phyloP scores from a whole-genome alignment of 2,797 vertebrate species.

The Mionectes olivaceus region DNA sequence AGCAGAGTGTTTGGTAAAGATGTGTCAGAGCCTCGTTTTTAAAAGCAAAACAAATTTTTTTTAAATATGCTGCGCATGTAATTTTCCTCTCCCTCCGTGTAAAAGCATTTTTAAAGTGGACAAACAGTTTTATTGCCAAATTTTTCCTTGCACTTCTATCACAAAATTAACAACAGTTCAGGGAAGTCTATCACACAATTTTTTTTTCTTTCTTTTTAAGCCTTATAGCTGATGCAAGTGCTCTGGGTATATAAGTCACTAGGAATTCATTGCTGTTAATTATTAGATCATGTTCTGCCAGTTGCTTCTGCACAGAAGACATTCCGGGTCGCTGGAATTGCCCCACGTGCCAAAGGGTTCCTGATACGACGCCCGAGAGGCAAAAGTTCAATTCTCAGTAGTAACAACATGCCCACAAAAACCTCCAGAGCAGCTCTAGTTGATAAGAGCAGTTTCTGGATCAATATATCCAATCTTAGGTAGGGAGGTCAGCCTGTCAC shows the following conservation, averaged over 20 bases:
- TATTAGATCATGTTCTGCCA: conserved; percentile 48
- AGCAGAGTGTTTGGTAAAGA: not conserved
- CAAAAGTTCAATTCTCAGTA: conserved; percentile 42
- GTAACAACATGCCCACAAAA: conserved; percentile 50
- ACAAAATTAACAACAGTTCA: not conserved
- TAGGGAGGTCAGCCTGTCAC: conserved; percentile 71
- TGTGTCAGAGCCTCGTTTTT: not conserved
- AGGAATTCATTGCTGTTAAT: conserved; percentile 45
- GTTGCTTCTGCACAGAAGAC: conserved; percentile 48
- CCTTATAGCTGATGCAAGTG: not conserved
- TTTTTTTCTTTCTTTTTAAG: not conserved
- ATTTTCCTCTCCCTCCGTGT: not conserved
- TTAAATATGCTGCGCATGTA: accelerated
- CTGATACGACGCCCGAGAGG: not conserved
- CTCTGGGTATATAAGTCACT: conserved; percentile 44
- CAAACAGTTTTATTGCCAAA: not conserved
- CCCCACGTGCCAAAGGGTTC: conserved; percentile 55
- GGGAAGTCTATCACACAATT: not conserved
- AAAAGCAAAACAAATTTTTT: not conserved
- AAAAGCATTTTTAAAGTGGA: not conserved
- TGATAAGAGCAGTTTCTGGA: conserved; percentile 72
- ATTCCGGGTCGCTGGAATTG: conserved; percentile 47
- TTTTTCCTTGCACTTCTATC: not conserved
- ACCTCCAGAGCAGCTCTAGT: conserved; percentile 35
- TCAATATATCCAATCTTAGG: conserved; percentile 76